Conservation (phyloP, 1,140 invertebrate species). For the Choristoneura fumiferana region DNA sequence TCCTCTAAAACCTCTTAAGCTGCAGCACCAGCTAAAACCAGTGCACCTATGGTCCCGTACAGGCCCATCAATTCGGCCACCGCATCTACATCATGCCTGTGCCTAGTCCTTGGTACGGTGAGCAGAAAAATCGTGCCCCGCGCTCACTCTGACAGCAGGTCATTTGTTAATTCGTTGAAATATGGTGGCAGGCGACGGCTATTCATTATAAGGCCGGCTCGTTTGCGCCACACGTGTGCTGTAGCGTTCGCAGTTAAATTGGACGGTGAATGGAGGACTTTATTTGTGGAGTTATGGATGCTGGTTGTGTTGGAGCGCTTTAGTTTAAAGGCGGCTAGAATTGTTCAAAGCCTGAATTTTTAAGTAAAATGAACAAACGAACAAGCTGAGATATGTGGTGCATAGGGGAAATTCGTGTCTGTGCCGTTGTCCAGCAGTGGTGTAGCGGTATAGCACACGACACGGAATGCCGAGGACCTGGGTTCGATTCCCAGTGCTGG, state of each 20-base stretch:
- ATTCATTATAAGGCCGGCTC: slow-evolving; percentile 70
- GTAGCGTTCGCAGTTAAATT: slow-evolving; percentile 38
- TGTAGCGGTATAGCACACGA: too few relatives aligned
- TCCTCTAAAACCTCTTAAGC: too few relatives aligned
- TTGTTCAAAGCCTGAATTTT: too few relatives aligned
- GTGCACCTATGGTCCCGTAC: slow-evolving; percentile 5
- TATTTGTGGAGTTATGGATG: too few relatives aligned
- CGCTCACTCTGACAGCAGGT: slow-evolving; percentile 56
- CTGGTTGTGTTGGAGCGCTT: too few relatives aligned
- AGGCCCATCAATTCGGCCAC: slow-evolving; percentile 25
- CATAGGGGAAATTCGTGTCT: too few relatives aligned
- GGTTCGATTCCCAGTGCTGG: too few relatives aligned
- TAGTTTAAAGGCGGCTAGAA: too few relatives aligned
- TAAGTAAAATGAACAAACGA: too few relatives aligned
- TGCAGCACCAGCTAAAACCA: background rate
- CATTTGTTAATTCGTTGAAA: slow-evolving; percentile 76
- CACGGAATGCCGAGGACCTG: too few relatives aligned
- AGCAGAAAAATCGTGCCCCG: slow-evolving; percentile 69
- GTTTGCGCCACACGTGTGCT: slow-evolving; percentile 68
- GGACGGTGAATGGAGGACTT: background rate
- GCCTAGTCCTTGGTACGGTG: slow-evolving; percentile 49
- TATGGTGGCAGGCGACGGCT: slow-evolving; percentile 66
- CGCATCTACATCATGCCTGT: slow-evolving; percentile 63
- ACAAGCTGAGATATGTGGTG: too few relatives aligned
- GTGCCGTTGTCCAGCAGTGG: too few relatives aligned